A percentile compares a stretch with the other conserved stretches of the same genome.
Conservation (phyloP, 23 tunicate species). For the Oikopleura vanhoeffeni region DNA sequence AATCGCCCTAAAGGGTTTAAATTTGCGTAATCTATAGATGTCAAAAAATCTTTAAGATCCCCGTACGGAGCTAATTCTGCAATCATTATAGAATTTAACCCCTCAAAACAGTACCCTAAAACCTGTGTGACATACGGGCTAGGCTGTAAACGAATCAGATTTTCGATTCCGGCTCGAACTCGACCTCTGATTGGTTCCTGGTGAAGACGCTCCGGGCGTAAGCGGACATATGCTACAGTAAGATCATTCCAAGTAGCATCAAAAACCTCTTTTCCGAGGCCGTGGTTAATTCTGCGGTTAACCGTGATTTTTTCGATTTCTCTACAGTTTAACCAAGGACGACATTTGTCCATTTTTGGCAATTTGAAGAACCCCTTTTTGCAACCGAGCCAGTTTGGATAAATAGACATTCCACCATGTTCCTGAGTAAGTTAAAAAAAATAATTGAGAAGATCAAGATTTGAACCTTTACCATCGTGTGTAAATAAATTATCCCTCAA, state of each 20-base stretch:
- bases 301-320: not conserved
- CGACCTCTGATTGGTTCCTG: not conserved
- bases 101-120: conserved; percentile 11
- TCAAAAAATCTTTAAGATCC: not conserved
- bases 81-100: not conserved
- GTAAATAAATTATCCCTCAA: too few relatives aligned
- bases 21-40: not conserved
- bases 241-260: not conserved
- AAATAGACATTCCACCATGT: not conserved
- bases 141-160: not conserved
- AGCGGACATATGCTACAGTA: not conserved
- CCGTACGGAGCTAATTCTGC: not conserved
- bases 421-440: too few relatives aligned
- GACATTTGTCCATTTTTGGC: not conserved
- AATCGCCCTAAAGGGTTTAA: not conserved
- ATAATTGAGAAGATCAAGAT: too few relatives aligned
- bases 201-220: not conserved
- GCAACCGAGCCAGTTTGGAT: conserved; percentile 14
- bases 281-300: not conserved
- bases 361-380: not conserved
- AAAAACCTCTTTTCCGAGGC: conserved; percentile 5
- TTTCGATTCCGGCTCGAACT: not conserved
- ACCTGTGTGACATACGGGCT: conserved; percentile 7
- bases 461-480: too few relatives aligned
- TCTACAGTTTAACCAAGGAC: not conserved